phyloP scores from a whole-genome alignment of 2,888 invertebrate genomes.

The Apodemia duryi region DNA sequence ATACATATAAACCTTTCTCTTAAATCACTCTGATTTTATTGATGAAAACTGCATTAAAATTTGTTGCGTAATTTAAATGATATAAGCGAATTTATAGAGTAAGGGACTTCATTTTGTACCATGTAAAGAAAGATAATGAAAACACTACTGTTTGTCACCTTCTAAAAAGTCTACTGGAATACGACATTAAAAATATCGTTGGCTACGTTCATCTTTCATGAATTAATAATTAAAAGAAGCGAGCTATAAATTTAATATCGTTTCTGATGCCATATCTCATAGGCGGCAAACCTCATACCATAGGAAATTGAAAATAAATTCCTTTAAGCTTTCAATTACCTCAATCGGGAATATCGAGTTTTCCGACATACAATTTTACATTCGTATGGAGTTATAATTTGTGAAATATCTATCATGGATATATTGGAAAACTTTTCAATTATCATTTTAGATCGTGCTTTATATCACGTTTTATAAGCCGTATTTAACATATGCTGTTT shows the following conservation, averaged over 20 bases:
- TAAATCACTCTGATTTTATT: no score
- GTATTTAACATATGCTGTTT: no score
- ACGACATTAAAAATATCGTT: not conserved
- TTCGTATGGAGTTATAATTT: slow-evolving; percentile 34
- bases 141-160: not conserved
- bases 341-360: slow-evolving; percentile 66
- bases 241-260: slow-evolving; percentile 48
- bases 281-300: slow-evolving; percentile 61
- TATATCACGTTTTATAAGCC: not conserved
- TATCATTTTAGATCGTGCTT: slow-evolving; percentile 6
- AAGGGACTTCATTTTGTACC: no score
- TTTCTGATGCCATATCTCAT: slow-evolving; percentile 46
- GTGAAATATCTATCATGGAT: slow-evolving; percentile 28
- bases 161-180: not conserved
- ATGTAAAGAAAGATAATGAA: not conserved
- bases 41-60: no score
- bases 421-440: slow-evolving; percentile 16
- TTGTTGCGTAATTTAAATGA: no score
- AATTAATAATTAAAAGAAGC: slow-evolving; percentile 43
- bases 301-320: slow-evolving; percentile 77
- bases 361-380: slow-evolving; percentile 52
- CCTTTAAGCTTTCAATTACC: slow-evolving; percentile 77
- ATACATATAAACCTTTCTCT: no score
- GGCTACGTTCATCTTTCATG: slow-evolving; percentile 20
- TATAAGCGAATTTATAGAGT: no score